Conservation (phyloP, 2,113 vertebrate genomes). For the Anthoscopus minutus region DNA sequence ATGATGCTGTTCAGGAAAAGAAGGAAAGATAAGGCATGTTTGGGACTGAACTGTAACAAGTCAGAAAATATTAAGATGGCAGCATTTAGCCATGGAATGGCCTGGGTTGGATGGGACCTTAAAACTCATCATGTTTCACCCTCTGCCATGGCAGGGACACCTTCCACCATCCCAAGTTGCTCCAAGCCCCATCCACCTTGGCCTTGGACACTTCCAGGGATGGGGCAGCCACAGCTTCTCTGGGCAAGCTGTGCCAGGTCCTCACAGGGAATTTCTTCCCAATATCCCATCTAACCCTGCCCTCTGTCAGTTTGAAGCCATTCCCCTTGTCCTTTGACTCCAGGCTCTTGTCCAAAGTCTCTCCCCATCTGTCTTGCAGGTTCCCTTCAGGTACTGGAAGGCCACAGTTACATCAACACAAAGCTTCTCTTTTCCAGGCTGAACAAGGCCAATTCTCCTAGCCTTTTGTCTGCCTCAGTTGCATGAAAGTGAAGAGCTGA, state of each 20-base stretch:
- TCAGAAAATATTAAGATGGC: background rate
- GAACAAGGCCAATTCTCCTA: background rate
- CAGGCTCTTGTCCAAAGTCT: background rate
- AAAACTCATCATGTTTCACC: rapidly evolving
- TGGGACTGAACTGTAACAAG: background rate
- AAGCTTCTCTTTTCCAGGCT: background rate
- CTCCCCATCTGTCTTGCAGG: background rate
- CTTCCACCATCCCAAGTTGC: rapidly evolving
- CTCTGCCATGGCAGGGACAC: background rate
- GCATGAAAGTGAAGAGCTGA: background rate
- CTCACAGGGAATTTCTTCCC: background rate
- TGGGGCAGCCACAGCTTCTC: background rate
- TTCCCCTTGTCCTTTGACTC: background rate
- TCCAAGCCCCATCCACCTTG: rapidly evolving
- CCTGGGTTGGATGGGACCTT: background rate
- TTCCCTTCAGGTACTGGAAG: background rate
- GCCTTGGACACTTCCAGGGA: background rate
- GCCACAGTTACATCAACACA: background rate
- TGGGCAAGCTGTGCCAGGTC: background rate
- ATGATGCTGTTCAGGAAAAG: background rate
- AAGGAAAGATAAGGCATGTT: background rate
- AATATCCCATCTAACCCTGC: rapidly evolving
- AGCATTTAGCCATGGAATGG: background rate
- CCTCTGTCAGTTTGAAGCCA: background rate
- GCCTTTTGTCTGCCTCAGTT: background rate